Conservation (phyloP, 1,140 invertebrate genomes). For the Oryctes rhinoceros region DNA sequence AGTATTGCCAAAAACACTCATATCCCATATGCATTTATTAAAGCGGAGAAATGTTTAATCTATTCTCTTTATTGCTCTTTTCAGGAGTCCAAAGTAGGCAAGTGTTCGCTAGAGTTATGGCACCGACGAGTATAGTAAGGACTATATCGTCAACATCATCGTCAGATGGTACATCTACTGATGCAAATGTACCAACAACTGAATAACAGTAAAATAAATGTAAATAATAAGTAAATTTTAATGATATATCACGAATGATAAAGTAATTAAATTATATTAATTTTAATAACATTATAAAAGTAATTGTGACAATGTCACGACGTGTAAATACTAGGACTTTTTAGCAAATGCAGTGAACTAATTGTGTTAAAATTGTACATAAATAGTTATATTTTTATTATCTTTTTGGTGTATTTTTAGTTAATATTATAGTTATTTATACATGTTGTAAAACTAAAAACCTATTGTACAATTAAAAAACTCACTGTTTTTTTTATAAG, state of each 20-base stretch:
- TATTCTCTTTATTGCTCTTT: conserved; percentile 41
- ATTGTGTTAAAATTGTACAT: conserved; percentile 35
- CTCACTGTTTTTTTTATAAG: conserved; percentile 36
- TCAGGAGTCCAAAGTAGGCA: conserved; percentile 57
- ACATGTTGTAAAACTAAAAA: conserved; percentile 39
- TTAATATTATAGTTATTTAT: conserved; percentile 38
- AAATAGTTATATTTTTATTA: conserved; percentile 40
- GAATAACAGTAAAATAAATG: conserved; percentile 33
- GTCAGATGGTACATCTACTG: neutral
- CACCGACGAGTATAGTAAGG: conserved; percentile 53
- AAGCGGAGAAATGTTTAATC: neutral
- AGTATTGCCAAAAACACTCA: neutral
- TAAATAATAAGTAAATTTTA: conserved; percentile 27
- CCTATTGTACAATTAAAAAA: conserved; percentile 32
- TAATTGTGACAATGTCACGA: conserved; percentile 17
- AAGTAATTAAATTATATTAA: conserved; percentile 33
- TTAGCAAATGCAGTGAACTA: conserved; percentile 37
- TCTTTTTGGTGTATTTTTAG: conserved; percentile 41
- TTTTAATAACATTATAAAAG: conserved; percentile 22
- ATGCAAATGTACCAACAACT: conserved; percentile 39
- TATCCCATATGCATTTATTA: neutral
- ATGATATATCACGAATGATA: conserved; percentile 18
- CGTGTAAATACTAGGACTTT: conserved; percentile 37
- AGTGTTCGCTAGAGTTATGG: conserved; percentile 60
- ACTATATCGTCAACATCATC: conserved; percentile 40